Percentiles rank a stretch among this genome's conserved stretches.
Evolutionary conservation across 2,113 vertebrate species (phyloP).

Genomic region (Cromileptes altivelis): DNA sequence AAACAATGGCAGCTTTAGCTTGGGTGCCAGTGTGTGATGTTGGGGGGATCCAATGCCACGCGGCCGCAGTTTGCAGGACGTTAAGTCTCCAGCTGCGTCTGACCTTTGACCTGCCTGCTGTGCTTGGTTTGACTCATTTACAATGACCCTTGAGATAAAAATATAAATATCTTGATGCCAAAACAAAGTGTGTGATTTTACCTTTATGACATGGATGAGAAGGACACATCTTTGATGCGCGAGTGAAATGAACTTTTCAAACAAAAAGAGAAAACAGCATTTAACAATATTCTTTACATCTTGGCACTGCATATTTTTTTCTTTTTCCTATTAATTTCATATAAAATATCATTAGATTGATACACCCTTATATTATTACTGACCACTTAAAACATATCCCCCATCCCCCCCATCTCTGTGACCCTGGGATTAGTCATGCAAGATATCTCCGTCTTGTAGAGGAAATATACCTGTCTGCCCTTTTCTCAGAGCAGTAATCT

Average conservation of each 20-base stretch:
- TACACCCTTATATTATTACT: constrained; percentile 91
- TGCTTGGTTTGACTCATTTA: constrained; percentile 74
- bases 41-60: constrained; percentile 25
- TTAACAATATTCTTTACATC: constrained; percentile 96
- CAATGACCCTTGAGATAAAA: constrained; percentile 70
- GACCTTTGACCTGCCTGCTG: constrained; percentile 66
- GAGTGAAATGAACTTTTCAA: constrained; percentile 82
- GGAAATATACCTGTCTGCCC: constrained; percentile 86
- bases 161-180: constrained; percentile 62
- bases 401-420: constrained; percentile 70
- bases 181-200: constrained; percentile 62
- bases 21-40: constrained; percentile 26
- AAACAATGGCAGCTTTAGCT: constrained; percentile 53
- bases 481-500: constrained; percentile 86
- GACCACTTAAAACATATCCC: constrained; percentile 86
- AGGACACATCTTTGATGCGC: constrained; percentile 81
- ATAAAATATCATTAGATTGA: constrained; percentile 94
- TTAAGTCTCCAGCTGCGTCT: constrained; percentile 29
- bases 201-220: constrained; percentile 70
- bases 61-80: constrained; percentile 39
- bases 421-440: constrained; percentile 94
- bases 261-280: constrained; percentile 83
- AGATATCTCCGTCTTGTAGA: constrained; percentile 88
- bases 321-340: constrained; percentile 85
- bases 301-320: constrained; percentile 95